These are phyloP conservation scores for Lophius americanus DNA, from an alignment of 2,797 vertebrate species.

Conservation along the genomic window DNA sequence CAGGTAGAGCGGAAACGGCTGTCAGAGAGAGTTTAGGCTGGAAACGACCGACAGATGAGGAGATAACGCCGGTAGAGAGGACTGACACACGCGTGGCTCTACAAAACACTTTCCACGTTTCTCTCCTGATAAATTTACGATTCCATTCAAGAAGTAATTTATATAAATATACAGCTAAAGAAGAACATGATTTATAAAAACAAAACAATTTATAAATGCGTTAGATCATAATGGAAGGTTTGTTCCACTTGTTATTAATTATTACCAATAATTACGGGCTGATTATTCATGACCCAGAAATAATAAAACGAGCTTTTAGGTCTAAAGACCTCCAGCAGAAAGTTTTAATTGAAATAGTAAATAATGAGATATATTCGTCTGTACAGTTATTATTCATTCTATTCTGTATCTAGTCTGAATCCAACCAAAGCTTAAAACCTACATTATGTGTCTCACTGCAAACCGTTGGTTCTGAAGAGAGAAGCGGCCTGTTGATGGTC, in stretches of 20 bases:
- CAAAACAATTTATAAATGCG: no score
- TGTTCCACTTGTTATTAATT: no score
- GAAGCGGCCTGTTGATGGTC: slow-evolving; percentile 45
- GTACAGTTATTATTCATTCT: not conserved
- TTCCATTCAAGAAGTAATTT: no score
- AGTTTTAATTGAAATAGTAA: no score
- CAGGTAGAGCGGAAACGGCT: slow-evolving; percentile 50
- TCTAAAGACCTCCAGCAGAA: not conserved
- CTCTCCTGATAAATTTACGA: no score
- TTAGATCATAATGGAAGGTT: no score
- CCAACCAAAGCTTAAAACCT: no score
- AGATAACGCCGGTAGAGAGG: slow-evolving; percentile 18
- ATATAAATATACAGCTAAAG: no score
- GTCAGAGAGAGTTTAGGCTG: slow-evolving; percentile 53
- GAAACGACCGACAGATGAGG: slow-evolving; percentile 50
- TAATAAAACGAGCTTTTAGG: slow-evolving; percentile 25
- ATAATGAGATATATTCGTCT: slow-evolving; percentile 2
- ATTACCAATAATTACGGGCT: not conserved
- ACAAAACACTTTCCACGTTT: no score
- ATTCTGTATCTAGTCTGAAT: not conserved
- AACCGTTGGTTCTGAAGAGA: slow-evolving; percentile 17
- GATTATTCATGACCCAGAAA: slow-evolving; percentile 8
- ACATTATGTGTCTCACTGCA: no score
- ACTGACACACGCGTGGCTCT: slow-evolving; percentile 3
- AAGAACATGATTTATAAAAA: no score